phyloP scores from a whole-genome alignment of 2,797 vertebrate genomes.

The Hirundo rustica region DNA sequence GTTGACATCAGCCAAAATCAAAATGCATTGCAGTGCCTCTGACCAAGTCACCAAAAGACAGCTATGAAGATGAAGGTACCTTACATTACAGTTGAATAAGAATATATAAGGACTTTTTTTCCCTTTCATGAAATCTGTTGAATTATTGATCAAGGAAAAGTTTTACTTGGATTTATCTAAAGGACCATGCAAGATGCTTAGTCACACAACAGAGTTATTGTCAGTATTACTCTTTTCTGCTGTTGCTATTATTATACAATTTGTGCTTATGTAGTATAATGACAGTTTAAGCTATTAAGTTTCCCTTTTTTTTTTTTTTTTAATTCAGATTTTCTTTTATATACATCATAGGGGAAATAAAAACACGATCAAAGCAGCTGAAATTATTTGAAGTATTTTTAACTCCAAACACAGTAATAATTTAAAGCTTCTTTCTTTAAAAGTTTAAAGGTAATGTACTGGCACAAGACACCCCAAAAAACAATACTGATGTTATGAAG shows the following conservation, averaged over 20 bases:
- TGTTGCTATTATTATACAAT: not conserved
- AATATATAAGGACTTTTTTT: not conserved
- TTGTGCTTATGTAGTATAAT: not conserved
- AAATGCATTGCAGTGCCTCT: not conserved
- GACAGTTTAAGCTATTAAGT: not conserved
- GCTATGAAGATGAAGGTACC: not conserved
- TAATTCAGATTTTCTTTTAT: not conserved
- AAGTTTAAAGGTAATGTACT: not conserved
- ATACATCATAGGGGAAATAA: not conserved
- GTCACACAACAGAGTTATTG: not conserved
- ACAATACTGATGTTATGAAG: not conserved
- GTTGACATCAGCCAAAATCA: not conserved
- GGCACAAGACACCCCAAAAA: not conserved
- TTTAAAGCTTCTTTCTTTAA: not conserved
- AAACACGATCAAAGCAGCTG: not conserved
- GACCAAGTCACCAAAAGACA: not conserved
- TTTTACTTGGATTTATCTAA: not conserved
- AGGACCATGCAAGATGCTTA: not conserved
- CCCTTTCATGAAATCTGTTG: not conserved
- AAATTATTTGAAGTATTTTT: not conserved
- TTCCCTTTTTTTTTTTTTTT: not conserved
- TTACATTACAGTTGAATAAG: not conserved
- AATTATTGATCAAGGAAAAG: constrained; percentile 23
- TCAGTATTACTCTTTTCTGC: not conserved
- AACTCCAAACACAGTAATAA: not conserved